phyloP scores from a whole-genome alignment of 2,888 invertebrate species.

The Itoplectis maculator region DNA sequence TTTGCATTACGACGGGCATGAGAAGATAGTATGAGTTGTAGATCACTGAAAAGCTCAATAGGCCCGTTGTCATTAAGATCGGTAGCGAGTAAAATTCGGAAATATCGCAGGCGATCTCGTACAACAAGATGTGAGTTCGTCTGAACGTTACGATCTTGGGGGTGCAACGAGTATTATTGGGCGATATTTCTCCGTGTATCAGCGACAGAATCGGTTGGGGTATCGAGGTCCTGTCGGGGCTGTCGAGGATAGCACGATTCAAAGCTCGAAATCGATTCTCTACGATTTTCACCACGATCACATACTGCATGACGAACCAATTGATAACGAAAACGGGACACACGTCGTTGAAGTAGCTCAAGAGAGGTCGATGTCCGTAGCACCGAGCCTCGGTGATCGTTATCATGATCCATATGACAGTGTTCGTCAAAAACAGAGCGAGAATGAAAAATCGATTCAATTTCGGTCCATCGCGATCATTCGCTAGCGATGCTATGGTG shows the following conservation, averaged over 20 bases:
- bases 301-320: constrained; percentile 54
- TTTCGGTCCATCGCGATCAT: neutral
- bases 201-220: constrained; percentile 6
- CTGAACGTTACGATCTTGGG: constrained; percentile 41
- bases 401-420: constrained; percentile 6
- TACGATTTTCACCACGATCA: constrained; percentile 44
- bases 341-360: constrained; percentile 25
- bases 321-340: constrained; percentile 45
- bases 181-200: neutral
- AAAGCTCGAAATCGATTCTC: constrained; percentile 36
- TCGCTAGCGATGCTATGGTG: neutral
- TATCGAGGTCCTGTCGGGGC: neutral
- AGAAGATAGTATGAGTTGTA: constrained; percentile 53
- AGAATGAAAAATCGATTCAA: constrained; percentile 5
- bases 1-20: constrained; percentile 28
- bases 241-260: constrained; percentile 44
- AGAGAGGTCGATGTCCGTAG: neutral
- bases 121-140: constrained; percentile 43
- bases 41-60: constrained; percentile 26
- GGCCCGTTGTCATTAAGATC: constrained; percentile 20
- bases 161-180: neutral
- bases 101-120: constrained; percentile 31
- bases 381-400: neutral
- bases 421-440: neutral
- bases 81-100: constrained; percentile 61